Percentiles rank a stretch among this genome's conserved stretches.
These are phyloP conservation scores for Pseudolycoriella hygida DNA, from an alignment of 2,888 invertebrate genomes.

Conservation along the genomic window DNA sequence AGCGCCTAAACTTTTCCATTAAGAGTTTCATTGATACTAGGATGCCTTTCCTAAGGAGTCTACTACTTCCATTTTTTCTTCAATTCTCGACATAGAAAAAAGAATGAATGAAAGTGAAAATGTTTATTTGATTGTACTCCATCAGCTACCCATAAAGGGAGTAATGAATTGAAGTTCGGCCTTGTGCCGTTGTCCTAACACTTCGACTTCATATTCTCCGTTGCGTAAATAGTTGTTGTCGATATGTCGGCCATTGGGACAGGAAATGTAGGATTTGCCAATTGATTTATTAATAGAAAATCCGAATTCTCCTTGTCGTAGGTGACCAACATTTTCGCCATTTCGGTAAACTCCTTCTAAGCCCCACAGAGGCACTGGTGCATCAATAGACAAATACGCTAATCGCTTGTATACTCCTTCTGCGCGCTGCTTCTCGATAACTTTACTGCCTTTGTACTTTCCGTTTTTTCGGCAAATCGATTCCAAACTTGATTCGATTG, in stretches of 20 bases:
- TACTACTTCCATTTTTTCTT: no score
- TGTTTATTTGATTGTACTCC: no score
- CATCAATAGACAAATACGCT: constrained; percentile 50
- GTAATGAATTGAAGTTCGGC: no score
- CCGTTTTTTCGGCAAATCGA: constrained; percentile 64
- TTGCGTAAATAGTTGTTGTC: constrained; percentile 46
- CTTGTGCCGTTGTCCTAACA: constrained; percentile 36
- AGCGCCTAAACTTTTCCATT: no score
- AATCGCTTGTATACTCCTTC: constrained; percentile 56
- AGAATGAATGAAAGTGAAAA: no score
- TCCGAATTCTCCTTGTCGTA: constrained; percentile 68
- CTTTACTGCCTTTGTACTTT: constrained; percentile 58
- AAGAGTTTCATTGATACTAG: no score
- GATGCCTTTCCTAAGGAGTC: no score
- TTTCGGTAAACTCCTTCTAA: constrained; percentile 70
- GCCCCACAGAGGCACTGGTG: constrained; percentile 65
- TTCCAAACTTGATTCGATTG: constrained; percentile 65
- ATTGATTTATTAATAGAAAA: constrained; percentile 36
- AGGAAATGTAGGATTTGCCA: constrained; percentile 38
- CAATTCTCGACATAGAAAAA: no score
- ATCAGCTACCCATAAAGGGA: no score
- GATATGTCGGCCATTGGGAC: constrained; percentile 39
- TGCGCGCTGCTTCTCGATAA: constrained; percentile 42
- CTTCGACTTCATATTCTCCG: constrained; percentile 65
- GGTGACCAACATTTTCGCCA: constrained; percentile 55